Conservation (phyloP, 2,113 vertebrate genomes). For the Aphyosemion australe region DNA sequence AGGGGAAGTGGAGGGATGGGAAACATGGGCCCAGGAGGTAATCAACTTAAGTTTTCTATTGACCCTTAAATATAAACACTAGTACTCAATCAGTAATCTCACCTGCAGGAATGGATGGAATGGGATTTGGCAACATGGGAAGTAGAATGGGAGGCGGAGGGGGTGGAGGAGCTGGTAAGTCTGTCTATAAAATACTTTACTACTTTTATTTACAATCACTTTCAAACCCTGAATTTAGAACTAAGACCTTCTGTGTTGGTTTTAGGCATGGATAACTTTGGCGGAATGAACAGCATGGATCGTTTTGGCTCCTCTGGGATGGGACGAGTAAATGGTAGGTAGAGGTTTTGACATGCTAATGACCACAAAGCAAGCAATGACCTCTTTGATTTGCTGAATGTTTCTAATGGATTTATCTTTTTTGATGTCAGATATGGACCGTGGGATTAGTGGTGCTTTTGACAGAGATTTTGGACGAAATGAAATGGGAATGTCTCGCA, state of each 20-base stretch:
- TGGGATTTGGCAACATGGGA: constrained; percentile 93
- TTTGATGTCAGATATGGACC: constrained; percentile 86
- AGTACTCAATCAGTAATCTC: constrained; percentile 20
- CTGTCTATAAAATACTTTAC: constrained; percentile 51
- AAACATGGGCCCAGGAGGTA: constrained; percentile 92
- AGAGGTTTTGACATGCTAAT: background rate
- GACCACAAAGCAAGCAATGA: constrained; percentile 3
- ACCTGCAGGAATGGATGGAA: constrained; percentile 90
- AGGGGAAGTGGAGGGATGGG: constrained; percentile 87
- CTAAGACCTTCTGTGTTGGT: background rate
- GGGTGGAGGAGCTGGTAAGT: constrained; percentile 54
- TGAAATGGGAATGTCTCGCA: constrained; percentile 89
- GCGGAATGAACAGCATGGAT: constrained; percentile 87
- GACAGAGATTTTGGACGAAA: constrained; percentile 87
- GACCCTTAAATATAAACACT: background rate
- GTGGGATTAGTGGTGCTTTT: constrained; percentile 87
- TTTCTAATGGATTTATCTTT: constrained; percentile 65
- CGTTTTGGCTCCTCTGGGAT: constrained; percentile 92
- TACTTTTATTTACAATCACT: background rate
- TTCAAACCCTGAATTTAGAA: background rate
- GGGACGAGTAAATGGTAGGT: constrained; percentile 91
- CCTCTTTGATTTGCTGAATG: constrained; percentile 20
- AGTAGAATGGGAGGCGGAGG: constrained; percentile 86
- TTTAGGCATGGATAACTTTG: constrained; percentile 93
- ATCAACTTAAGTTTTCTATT: constrained; percentile 17